Evolutionary conservation across 2,797 vertebrate species (phyloP), one percentile per base, ranked within the genome.

Genomic region (Borostomias antarcticus): DNA sequence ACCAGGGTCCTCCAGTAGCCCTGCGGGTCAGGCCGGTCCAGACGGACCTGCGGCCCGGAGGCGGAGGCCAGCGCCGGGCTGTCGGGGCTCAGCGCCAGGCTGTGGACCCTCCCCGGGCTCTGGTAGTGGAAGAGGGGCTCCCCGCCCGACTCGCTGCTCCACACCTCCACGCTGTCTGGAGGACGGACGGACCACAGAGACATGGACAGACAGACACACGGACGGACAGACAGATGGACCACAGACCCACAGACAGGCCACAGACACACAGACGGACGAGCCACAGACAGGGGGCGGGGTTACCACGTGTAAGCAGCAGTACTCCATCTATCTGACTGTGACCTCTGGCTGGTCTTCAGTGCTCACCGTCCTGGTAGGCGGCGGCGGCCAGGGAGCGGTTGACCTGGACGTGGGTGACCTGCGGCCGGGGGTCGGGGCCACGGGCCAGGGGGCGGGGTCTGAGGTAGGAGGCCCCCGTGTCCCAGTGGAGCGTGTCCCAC

Each of bases 401-500:
- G 82, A 98, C 94, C 83, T 91, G 92, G 72, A 98, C 96, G 62
- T 93, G 95, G 72, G 88, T 92, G 66, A 95, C 93, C 10, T 90
- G 86, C 45, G 95, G 94, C 72, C 84, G 86, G 5, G 91, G 87
- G 45, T 89, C 91, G 57, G 91, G 84, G 90, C 89, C 0, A 63
- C 75, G 5, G 5, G 87, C 82, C 74, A 89, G 84, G 0, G 84
- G 75, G 73, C 88, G 84, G 0, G 93, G 66, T 76, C 92, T 93
- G 82, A 99, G 89, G 85, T 89, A 90, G 32, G 94, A 94, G 45
- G 95, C 91, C 0, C 84, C 37, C 1, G 93, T 90, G 91, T 97
- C 95, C 95, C 96, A 97, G 88, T 95, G 92, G 81, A 94, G 87
- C 0, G 95, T 96, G 77, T 98, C 94, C 97, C 97, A 99, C 82